These are phyloP conservation scores for Spongilla lacustris DNA, from an alignment of 37 sponge, comb jelly and placozoan species.

Conservation along the genomic window DNA sequence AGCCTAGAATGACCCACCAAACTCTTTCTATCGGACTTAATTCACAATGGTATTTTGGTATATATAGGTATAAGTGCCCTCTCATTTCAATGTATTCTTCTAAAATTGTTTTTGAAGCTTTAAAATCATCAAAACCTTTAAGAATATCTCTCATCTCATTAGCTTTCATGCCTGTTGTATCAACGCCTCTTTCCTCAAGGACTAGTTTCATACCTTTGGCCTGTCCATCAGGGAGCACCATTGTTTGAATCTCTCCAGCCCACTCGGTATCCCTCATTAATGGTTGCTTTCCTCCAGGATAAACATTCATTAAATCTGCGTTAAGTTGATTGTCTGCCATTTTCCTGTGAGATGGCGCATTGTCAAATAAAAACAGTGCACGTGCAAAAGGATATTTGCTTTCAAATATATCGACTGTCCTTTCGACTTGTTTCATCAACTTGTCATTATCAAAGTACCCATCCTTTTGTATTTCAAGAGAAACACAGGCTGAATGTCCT, in stretches of 20 bases:
- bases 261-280: slow-evolving; percentile 9
- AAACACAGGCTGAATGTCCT: slow-evolving; percentile 4
- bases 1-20: too few species aligned
- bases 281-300: slow-evolving; percentile 1
- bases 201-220: slow-evolving; percentile 12
- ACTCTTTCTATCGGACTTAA: slow-evolving; percentile 14
- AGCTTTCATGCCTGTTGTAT: not conserved
- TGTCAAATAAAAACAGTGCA: slow-evolving; percentile 9
- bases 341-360: slow-evolving; percentile 12
- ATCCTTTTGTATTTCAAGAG: slow-evolving; percentile 15
- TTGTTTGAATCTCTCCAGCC: not conserved
- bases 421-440: slow-evolving; percentile 7
- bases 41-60: slow-evolving; percentile 6
- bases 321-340: not conserved
- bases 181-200: slow-evolving; percentile 20
- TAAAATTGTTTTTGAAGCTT: not conserved
- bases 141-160: too few species aligned
- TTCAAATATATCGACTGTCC: slow-evolving; percentile 8
- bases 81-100: not conserved
- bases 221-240: not conserved
- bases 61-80: not conserved
- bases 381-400: slow-evolving; percentile 3
- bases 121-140: not conserved
- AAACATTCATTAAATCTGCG: not conserved
- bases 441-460: slow-evolving; percentile 28